Conservation (phyloP, 2,797 vertebrate species). For the Anolis apletophallus region DNA sequence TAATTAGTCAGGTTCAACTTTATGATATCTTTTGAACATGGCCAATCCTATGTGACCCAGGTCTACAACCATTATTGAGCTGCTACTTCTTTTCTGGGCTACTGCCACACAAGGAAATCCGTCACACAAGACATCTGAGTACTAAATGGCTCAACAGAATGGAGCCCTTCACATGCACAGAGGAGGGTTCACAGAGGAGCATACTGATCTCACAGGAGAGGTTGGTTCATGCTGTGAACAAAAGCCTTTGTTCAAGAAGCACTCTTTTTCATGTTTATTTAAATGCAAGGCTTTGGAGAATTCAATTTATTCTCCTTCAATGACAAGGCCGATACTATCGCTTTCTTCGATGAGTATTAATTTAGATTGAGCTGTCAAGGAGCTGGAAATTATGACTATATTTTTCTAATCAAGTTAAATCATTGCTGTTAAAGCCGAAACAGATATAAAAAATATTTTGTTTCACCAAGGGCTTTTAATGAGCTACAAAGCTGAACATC, state of each 20-base stretch:
- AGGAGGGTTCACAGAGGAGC: background rate
- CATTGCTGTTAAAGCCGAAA: conserved; percentile 37
- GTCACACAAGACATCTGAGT: background rate
- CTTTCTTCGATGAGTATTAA: conserved; percentile 36
- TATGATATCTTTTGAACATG: background rate
- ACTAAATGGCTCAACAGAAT: background rate
- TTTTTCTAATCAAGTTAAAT: conserved; percentile 49
- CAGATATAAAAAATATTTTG: conserved; percentile 38
- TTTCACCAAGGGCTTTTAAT: conserved; percentile 43
- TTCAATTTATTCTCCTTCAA: conserved; percentile 8
- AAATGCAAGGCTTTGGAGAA: conserved; percentile 10
- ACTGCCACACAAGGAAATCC: background rate
- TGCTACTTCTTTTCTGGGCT: too few species aligned
- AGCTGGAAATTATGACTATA: conserved; percentile 23
- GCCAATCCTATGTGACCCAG: background rate
- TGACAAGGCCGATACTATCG: conserved; percentile 28
- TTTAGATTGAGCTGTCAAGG: conserved; percentile 43
- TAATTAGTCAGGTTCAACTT: too few species aligned
- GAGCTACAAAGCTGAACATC: conserved; percentile 31
- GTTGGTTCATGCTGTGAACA: background rate
- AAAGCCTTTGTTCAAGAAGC: conserved; percentile 1
- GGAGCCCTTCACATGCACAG: background rate
- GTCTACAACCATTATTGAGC: background rate
- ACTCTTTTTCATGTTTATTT: conserved; percentile 36
- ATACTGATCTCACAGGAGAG: background rate